These are phyloP conservation scores for Upupa epops DNA, from an alignment of 2,113 vertebrate genomes.

Conservation along the genomic window DNA sequence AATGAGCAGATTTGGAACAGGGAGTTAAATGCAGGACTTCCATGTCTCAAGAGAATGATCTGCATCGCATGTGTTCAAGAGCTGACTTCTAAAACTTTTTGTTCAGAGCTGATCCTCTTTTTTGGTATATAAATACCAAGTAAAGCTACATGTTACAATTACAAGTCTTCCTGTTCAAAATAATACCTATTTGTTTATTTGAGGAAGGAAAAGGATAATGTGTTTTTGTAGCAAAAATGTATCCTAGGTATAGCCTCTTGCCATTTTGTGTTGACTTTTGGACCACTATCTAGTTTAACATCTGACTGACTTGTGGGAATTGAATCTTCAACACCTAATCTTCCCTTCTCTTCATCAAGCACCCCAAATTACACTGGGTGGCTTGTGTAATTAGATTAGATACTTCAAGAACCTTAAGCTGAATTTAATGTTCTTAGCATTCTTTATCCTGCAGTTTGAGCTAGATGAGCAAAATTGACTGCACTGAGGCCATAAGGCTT, in stretches of 20 bases:
- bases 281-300: neutral
- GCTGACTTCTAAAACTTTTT: constrained; percentile 33
- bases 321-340: neutral
- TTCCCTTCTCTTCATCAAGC: neutral
- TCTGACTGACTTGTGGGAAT: neutral
- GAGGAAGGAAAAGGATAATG: neutral
- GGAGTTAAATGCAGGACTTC: constrained; percentile 29
- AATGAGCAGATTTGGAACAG: neutral
- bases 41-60: neutral
- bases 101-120: constrained; percentile 43
- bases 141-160: neutral
- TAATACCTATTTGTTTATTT: neutral
- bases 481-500: neutral
- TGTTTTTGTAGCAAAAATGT: neutral
- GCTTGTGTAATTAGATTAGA: accelerated
- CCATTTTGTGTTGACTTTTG: neutral
- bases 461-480: neutral
- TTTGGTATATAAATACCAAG: neutral
- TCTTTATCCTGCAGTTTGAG: neutral
- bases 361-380: neutral
- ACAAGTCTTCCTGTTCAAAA: neutral
- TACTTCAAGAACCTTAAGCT: neutral
- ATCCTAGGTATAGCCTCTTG: neutral
- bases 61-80: constrained; percentile 10
- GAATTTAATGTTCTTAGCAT: neutral